phyloP scores from a whole-genome alignment of 2,113 vertebrate species.

The Lophius piscatorius region DNA sequence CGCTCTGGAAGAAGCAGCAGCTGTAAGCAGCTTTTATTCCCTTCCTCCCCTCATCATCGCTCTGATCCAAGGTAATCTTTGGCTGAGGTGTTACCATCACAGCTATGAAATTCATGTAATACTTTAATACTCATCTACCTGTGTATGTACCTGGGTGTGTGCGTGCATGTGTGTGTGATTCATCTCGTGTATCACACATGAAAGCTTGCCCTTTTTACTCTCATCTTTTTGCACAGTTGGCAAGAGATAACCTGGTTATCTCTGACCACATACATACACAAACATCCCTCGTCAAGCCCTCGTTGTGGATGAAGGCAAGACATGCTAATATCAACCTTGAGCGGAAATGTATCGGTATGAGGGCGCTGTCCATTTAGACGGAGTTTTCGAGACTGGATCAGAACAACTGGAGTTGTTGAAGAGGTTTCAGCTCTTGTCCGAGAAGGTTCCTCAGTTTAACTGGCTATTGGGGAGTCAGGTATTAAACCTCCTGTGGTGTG shows the following conservation, averaged over 20 bases:
- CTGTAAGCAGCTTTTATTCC: conserved; percentile 58
- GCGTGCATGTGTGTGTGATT: neutral
- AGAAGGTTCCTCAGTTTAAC: too few species aligned
- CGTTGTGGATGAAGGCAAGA: too few species aligned
- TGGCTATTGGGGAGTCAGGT: too few species aligned
- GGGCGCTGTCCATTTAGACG: too few species aligned
- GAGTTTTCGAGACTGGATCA: too few species aligned
- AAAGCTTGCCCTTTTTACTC: conserved; percentile 60
- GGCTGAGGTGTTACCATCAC: conserved; percentile 42
- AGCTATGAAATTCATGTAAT: conserved; percentile 31
- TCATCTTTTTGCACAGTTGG: conserved; percentile 47
- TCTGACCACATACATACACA: conserved; percentile 28
- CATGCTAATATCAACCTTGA: too few species aligned
- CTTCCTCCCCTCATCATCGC: conserved; percentile 38
- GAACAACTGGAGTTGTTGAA: too few species aligned
- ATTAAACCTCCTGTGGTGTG: too few species aligned
- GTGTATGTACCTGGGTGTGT: conserved; percentile 9
- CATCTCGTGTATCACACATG: conserved; percentile 60
- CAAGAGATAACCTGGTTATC: conserved; percentile 54
- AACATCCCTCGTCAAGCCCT: conserved; percentile 16
- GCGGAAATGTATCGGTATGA: too few species aligned
- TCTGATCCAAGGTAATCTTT: conserved; percentile 51
- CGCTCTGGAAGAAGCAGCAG: conserved; percentile 31
- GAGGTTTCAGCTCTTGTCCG: too few species aligned
- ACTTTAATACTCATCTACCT: conserved; percentile 41